Evolutionary conservation across 2,113 vertebrate species (phyloP).

Genomic region (Cinclus cinclus): DNA sequence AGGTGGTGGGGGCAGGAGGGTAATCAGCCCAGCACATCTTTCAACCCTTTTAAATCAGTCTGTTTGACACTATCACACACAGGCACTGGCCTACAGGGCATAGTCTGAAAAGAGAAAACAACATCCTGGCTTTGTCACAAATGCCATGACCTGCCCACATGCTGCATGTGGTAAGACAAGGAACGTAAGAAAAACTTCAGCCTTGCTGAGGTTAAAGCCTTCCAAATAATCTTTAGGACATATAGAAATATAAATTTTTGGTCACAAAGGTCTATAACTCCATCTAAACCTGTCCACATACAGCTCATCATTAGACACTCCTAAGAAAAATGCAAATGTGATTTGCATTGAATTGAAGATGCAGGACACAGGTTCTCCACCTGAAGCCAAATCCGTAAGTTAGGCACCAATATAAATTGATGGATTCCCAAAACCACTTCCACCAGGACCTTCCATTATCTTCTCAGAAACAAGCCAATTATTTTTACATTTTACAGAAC

Average conservation of each 20-base stretch:
- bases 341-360: not conserved
- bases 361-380: not conserved
- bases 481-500: not conserved
- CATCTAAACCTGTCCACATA: not conserved
- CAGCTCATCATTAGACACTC: not conserved
- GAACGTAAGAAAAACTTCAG: not conserved
- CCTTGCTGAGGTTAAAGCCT: not conserved
- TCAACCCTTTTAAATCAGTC: not conserved
- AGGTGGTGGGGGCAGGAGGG: not conserved
- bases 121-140: not conserved
- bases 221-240: not conserved
- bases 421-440: not conserved
- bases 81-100: not conserved
- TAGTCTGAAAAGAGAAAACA: not conserved
- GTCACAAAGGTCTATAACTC: not conserved
- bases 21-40: not conserved
- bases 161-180: not conserved
- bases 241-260: fast-evolving
- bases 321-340: not conserved
- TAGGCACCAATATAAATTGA: not conserved
- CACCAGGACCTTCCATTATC: not conserved
- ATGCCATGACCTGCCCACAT: fast-evolving
- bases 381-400: fast-evolving
- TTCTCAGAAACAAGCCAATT: not conserved
- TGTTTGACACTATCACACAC: not conserved